Evolutionary conservation across 2,113 vertebrate genomes (phyloP).

Genomic region (Meriones unguiculatus): DNA sequence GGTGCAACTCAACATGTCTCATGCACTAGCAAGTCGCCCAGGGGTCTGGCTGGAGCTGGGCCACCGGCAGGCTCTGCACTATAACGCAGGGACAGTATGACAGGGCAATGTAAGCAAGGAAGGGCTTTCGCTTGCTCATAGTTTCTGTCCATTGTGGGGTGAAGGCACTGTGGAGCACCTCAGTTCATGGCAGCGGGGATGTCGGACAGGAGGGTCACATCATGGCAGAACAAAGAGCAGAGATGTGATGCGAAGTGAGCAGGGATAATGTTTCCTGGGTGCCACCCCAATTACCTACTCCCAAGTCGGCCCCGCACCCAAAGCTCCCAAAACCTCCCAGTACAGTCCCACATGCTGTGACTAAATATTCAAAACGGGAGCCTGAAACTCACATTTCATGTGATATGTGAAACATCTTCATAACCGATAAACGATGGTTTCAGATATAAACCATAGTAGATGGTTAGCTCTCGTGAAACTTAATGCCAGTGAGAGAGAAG

Average conservation of each 20-base stretch:
- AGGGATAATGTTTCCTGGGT: not conserved
- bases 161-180: too few relatives aligned
- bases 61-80: not conserved
- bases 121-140: not conserved
- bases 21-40: rapidly evolving
- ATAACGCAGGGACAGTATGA: not conserved
- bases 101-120: too few relatives aligned
- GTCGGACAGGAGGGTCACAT: not conserved
- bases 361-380: not conserved
- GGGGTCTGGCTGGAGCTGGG: not conserved
- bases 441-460: not conserved
- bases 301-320: not conserved
- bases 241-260: too few relatives aligned
- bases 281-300: not conserved
- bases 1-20: not conserved
- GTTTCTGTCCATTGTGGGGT: not conserved
- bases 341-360: not conserved
- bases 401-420: not conserved
- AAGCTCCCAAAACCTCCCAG: not conserved
- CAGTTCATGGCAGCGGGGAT: too few relatives aligned
- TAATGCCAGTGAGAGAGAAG: not conserved
- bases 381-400: too few relatives aligned
- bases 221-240: not conserved
- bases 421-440: not conserved
- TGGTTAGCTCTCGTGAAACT: not conserved